Base-by-base conservation (phyloP, 2,113 vertebrate species). In the Cynoglossus semilaevis region DNA sequence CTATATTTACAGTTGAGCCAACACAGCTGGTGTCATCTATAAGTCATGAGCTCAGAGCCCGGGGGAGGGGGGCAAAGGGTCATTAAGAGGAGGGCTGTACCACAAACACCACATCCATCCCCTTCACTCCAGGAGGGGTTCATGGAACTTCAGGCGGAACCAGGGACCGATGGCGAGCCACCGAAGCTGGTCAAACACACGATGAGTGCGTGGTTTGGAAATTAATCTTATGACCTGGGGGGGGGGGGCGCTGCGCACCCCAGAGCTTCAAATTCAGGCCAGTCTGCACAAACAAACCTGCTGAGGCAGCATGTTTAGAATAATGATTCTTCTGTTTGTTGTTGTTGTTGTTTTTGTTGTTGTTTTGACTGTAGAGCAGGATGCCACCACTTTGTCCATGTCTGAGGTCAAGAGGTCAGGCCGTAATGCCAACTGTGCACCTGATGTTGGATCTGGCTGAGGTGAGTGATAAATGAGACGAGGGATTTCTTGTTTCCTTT, bases 1-100 rank as follows among this genome's bases (percentile, higher is more conserved):
- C 51, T 60, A 45, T 81, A 81, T 72, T 85, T 81, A 83, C 85
- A 80, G 73, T 79, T 69, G 60, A 80, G 76, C 58, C 73, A 54
- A 67, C 80, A 51, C 65, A 69, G 75, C 67, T 41, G 16, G 14
- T 41, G 63, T 62, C 49, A 77, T 84, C 75, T 44, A 76, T 84
- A 67, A 76, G 51, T 80, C 62, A 85, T 68, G 71, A 80, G 77
- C 65, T 3, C 11, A 9, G 48, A 64, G 59, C 77, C 58, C 70
- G 18, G 41, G 63, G 71, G 63, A 77, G 2, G 22, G n/a, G 6
- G 22, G 66, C 16, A 7, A n/a, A 9, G 38, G 75, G 81, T 82
- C 79, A 73, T 82, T 82, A 82, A 46, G 60, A 13, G 1, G 52
- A 45, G 36, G 66, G 63, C 57, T 63, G 59, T 76, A 58, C 64